Conservation (phyloP, 92 coral and sea anemone species). For the Diadumene lineata region DNA sequence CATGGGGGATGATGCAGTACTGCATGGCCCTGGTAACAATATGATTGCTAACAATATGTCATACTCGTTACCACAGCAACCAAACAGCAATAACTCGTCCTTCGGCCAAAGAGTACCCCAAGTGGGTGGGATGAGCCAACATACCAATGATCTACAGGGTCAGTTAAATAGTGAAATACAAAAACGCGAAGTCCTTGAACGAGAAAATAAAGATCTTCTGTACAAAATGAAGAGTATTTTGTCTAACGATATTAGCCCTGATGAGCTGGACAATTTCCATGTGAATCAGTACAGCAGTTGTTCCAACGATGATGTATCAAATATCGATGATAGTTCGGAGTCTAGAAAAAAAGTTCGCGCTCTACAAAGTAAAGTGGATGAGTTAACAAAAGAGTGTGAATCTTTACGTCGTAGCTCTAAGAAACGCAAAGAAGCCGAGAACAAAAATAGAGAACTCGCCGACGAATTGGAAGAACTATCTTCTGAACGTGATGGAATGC, state of each 20-base stretch:
- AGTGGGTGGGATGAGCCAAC: neutral
- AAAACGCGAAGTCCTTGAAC: conserved; percentile 68
- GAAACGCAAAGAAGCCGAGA: conserved; percentile 63
- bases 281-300: neutral
- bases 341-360: conserved; percentile 34
- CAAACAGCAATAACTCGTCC: conserved; percentile 1
- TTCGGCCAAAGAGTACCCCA: conserved; percentile 17
- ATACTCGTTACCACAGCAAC: conserved; percentile 9
- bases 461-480: conserved; percentile 66
- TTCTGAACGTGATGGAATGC: conserved; percentile 59
- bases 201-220: conserved; percentile 82
- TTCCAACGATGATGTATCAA: neutral
- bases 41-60: neutral
- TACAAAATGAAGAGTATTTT: conserved; percentile 74
- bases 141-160: conserved; percentile 3
- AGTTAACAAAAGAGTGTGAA: conserved; percentile 55
- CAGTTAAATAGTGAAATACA: conserved; percentile 60
- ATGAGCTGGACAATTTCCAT: neutral
- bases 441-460: conserved; percentile 59
- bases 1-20: conserved; percentile 28
- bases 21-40: conserved; percentile 2
- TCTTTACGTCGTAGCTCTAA: conserved; percentile 52
- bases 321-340: neutral
- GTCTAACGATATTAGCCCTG: conserved; percentile 40
- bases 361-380: conserved; percentile 49